Percentiles rank a stretch among this genome's conserved stretches.
Evolutionary conservation across 1,140 invertebrate genomes (phyloP).

Genomic region (Drosophila tsacasi): DNA sequence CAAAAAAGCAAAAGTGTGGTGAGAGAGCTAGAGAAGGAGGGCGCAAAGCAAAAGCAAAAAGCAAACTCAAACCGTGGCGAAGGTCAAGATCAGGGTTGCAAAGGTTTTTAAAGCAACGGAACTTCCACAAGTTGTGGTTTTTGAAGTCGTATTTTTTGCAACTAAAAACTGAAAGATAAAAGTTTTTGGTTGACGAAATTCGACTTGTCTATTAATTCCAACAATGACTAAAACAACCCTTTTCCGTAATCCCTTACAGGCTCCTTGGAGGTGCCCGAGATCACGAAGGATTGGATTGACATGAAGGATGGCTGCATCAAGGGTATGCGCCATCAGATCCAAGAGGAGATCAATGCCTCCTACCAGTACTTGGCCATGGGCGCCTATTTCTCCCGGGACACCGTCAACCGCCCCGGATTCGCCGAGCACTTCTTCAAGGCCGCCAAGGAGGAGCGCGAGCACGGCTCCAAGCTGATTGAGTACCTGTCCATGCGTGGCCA

Average conservation of each 20-base stretch:
- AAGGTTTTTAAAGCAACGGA: slow-evolving; percentile 33
- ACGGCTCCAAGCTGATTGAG: slow-evolving; percentile 95
- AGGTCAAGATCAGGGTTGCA: slow-evolving; percentile 41
- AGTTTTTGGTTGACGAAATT: slow-evolving; percentile 1
- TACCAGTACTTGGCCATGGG: slow-evolving; percentile 94
- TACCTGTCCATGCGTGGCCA: slow-evolving; percentile 96
- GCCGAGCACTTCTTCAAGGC: slow-evolving; percentile 94
- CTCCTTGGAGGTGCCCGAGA: slow-evolving; percentile 51
- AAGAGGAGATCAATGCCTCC: slow-evolving; percentile 91
- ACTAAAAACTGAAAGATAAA: neutral
- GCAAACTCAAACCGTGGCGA: slow-evolving; percentile 10
- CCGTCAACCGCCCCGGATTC: slow-evolving; percentile 93
- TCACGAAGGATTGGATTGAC: slow-evolving; percentile 88
- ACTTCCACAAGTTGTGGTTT: neutral
- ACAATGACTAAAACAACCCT: neutral
- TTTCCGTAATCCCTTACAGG: slow-evolving; percentile 20
- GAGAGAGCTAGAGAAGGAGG: slow-evolving; percentile 33
- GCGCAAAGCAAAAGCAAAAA: slow-evolving; percentile 12
- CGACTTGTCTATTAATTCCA: neutral
- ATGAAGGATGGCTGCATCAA: slow-evolving; percentile 88
- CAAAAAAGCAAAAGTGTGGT: slow-evolving; percentile 46
- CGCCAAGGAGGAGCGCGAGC: slow-evolving; percentile 94
- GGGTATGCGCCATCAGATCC: slow-evolving; percentile 89
- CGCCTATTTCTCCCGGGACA: slow-evolving; percentile 93
- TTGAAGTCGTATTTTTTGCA: neutral